Evolutionary conservation across 1,140 invertebrate species (phyloP).

Genomic region (Dendrolimus punctatus): DNA sequence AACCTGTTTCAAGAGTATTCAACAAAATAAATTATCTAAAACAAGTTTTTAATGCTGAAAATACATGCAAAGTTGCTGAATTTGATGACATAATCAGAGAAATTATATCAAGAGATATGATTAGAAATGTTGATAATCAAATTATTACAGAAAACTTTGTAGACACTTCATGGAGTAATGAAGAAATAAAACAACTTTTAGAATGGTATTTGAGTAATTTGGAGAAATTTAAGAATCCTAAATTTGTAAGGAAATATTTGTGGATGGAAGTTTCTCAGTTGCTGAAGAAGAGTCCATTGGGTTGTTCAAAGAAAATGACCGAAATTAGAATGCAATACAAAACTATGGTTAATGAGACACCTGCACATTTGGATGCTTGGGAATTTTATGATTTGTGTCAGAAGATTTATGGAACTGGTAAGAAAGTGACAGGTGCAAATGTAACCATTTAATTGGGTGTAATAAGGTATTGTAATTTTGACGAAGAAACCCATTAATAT

Average conservation of each 20-base stretch:
- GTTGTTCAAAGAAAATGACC: constrained; percentile 56
- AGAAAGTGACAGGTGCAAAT: constrained; percentile 18
- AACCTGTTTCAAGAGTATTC: constrained; percentile 39
- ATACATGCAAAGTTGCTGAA: constrained; percentile 19
- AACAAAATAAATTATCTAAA: constrained; percentile 58
- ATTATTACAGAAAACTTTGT: constrained; percentile 17
- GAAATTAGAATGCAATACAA: constrained; percentile 53
- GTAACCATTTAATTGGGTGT: background rate
- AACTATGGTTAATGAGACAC: constrained; percentile 43
- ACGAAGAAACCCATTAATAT: no score
- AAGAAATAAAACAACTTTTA: constrained; percentile 43
- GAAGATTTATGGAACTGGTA: constrained; percentile 57
- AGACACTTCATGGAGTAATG: constrained; percentile 39
- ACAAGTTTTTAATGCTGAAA: constrained; percentile 29
- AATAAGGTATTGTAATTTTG: no score
- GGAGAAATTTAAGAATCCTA: constrained; percentile 61
- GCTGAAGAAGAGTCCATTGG: constrained; percentile 44
- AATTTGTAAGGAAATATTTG: constrained; percentile 45
- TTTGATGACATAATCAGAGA: constrained; percentile 43
- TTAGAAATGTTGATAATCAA: constrained; percentile 25
- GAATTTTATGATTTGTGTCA: constrained; percentile 52
- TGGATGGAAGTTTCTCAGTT: constrained; percentile 54
- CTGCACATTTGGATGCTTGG: constrained; percentile 43
- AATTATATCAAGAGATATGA: constrained; percentile 40
- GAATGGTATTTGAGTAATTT: constrained; percentile 58